Evolutionary conservation across 2,113 vertebrate species (phyloP).

Genomic region (Stigmatopora argus): DNA sequence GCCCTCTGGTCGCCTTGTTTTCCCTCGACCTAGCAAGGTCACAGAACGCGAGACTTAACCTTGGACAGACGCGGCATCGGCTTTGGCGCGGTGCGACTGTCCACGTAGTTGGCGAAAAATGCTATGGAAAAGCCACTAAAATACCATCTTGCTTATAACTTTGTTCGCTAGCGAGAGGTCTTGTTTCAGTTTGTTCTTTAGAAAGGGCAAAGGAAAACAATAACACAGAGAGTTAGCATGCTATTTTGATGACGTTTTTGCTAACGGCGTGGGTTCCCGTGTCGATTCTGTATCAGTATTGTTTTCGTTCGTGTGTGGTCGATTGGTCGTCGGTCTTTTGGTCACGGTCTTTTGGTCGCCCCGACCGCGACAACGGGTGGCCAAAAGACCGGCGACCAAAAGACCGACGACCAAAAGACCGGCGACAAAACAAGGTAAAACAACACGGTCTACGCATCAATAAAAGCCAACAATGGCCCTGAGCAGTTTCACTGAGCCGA

Average conservation of each 20-base stretch:
- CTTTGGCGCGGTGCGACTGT: slow-evolving; percentile 33
- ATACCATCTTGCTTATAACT: slow-evolving; percentile 63
- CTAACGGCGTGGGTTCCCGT: slow-evolving; percentile 53
- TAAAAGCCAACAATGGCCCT: too few relatives aligned
- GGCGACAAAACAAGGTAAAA: too few relatives aligned
- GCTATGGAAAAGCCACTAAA: slow-evolving; percentile 51
- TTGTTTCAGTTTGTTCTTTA: neutral
- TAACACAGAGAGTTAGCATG: slow-evolving; percentile 55
- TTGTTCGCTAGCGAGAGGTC: neutral
- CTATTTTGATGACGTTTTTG: slow-evolving; percentile 56
- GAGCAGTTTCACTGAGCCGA: too few relatives aligned
- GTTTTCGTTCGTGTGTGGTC: too few relatives aligned
- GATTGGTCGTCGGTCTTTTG: too few relatives aligned
- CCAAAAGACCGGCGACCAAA: too few relatives aligned
- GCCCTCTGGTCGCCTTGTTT: slow-evolving; percentile 53
- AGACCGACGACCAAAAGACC: too few relatives aligned
- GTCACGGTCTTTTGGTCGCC: too few relatives aligned
- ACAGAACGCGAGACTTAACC: slow-evolving; percentile 52
- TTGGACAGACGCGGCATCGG: slow-evolving; percentile 46
- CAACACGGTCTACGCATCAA: too few relatives aligned
- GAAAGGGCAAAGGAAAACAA: neutral
- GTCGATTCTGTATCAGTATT: too few relatives aligned
- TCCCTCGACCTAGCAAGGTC: slow-evolving; percentile 58
- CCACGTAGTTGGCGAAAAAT: slow-evolving; percentile 55
- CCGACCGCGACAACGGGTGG: too few relatives aligned